Base-by-base conservation (phyloP, 2,797 vertebrate species). In the Chrysocyon brachyurus region DNA sequence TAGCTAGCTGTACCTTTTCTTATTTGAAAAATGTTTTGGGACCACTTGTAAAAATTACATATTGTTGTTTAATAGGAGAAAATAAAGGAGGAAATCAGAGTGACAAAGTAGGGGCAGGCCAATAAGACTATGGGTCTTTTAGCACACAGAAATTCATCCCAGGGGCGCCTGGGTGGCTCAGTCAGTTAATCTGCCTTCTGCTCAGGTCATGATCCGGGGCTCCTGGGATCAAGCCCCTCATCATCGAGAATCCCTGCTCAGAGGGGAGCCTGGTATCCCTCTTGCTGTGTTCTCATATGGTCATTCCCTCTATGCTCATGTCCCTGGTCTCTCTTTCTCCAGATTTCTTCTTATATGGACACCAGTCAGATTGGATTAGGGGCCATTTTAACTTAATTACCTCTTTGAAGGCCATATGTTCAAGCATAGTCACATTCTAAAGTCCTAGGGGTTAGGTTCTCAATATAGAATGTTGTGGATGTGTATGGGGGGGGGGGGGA, bases 1-100 rank as follows among this genome's bases (percentile, higher is more conserved):
- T 78, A 78, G 24, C 17, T 84, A 57, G 52, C 54, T 64, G 3
- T 72, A 26, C 40, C 12, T 77, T 73, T 82, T 95, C 46, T 85
- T 79, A n/a, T 61, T 70, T 83, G 33, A 63, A 89, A 92, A 90
- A 14, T 33, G 11, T 81, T 81, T 94, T 90, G 81, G 28, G 86
- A 61, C n/a, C 59, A 26, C n/a, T 46, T 86, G 49, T 12, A 75
- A 83, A 91, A 78, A 59, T 63, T 28, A 91, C 24, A 7, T 70
- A 10, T 61, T 49, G 6, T 73, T 54, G 19, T 95, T 63, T 46
- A 31, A 46, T 15, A 79, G 66, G 54, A 72, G 33, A 87, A 59
- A 26, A 63, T 79, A 61, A 40, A 54, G 17, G 46, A 46, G 31
- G 15, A 72, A 64, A 63, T 63, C n/a, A 90, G 63, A 59, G 52